Evolutionary conservation across 2,797 vertebrate species (phyloP).

Genomic region (Coluber constrictor): DNA sequence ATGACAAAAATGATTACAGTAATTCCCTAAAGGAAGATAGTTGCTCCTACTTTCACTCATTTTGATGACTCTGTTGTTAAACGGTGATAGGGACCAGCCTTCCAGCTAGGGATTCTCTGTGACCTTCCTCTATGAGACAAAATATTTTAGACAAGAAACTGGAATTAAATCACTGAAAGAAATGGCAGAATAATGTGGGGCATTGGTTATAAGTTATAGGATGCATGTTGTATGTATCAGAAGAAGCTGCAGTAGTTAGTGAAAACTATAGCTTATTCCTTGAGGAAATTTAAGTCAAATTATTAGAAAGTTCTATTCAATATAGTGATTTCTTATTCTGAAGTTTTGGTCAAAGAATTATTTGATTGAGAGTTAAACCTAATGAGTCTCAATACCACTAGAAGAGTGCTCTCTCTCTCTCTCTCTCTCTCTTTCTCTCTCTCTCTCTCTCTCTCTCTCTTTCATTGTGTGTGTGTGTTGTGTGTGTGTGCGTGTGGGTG

Average conservation of each 20-base stretch:
- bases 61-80: background rate
- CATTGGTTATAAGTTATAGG: background rate
- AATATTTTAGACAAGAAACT: background rate
- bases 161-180: background rate
- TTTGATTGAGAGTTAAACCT: background rate
- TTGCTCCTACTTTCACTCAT: background rate
- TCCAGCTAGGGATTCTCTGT: background rate
- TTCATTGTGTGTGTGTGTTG: background rate
- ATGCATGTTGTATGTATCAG: background rate
- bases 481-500: background rate
- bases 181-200: background rate
- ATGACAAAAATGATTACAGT: background rate
- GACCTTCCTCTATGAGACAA: background rate
- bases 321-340: background rate
- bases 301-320: background rate
- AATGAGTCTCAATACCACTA: background rate
- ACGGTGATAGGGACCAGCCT: background rate
- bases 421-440: too few relatives aligned
- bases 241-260: background rate
- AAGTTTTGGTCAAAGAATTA: background rate
- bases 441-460: too few relatives aligned
- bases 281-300: background rate
- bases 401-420: too few relatives aligned
- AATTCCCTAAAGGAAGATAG: background rate
- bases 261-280: background rate